Percentiles rank a stretch among this genome's conserved stretches.
Conservation (phyloP, 2,888 invertebrate species). For the Bedellia somnulentella region DNA sequence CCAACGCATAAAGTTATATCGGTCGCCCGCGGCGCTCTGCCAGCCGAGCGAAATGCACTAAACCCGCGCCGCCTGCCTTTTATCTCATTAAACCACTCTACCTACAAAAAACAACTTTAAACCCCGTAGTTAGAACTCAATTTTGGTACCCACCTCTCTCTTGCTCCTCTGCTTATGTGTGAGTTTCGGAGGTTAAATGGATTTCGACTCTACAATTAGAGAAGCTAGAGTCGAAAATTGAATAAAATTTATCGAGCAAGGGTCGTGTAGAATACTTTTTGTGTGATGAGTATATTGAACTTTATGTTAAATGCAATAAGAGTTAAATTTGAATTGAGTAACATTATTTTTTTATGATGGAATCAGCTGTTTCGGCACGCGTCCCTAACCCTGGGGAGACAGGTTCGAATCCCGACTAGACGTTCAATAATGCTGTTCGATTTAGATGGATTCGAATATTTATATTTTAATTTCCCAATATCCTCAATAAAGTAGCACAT, state of each 20-base stretch:
- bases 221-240: conserved; percentile 24
- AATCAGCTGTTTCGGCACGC: conserved; percentile 59
- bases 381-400: conserved; percentile 33
- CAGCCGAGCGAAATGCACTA: not conserved
- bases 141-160: not conserved
- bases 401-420: conserved; percentile 19
- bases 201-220: no score
- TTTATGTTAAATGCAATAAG: no score
- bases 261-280: no score
- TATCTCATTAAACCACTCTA: conserved; percentile 30
- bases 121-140: not conserved
- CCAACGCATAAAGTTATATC: not conserved
- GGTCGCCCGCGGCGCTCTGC: not conserved
- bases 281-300: no score
- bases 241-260: no score
- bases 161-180: not conserved
- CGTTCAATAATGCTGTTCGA: conserved; percentile 7
- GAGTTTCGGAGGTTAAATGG: no score
- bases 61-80: conserved; percentile 13
- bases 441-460: no score
- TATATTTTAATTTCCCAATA: no score
- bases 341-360: conserved; percentile 45
- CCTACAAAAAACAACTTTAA: conserved; percentile 13
- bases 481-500: no score
- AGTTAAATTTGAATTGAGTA: conserved; percentile 14